Percentiles rank a stretch among this genome's conserved stretches.
Evolutionary conservation across 2,888 invertebrate genomes (phyloP).

Genomic region (Caenorhabditis sp.): DNA sequence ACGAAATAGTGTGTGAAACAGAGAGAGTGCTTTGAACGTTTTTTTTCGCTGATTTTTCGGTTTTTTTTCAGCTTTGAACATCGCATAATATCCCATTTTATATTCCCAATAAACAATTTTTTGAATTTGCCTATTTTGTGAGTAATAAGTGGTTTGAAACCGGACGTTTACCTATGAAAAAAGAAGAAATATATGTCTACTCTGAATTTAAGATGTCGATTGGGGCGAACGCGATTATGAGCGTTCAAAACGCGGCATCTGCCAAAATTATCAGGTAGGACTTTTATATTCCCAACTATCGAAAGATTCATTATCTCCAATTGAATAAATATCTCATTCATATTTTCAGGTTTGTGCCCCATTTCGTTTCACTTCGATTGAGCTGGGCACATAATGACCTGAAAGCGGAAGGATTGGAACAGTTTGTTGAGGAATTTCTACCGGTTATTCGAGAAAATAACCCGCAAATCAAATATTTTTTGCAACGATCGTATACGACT

Average conservation of each 20-base stretch:
- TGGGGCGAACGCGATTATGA: slow-evolving; percentile 58
- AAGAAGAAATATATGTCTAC: neutral
- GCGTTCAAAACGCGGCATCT: slow-evolving; percentile 53
- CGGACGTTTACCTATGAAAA: neutral
- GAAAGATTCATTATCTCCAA: neutral
- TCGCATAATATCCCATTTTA: no score
- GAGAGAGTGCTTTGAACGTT: no score
- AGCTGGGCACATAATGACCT: slow-evolving; percentile 65
- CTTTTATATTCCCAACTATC: neutral
- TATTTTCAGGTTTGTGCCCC: slow-evolving; percentile 54
- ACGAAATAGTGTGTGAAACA: no score
- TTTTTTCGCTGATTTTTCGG: no score
- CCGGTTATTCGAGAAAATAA: slow-evolving; percentile 65
- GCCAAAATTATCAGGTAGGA: slow-evolving; percentile 45
- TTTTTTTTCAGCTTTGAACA: no score
- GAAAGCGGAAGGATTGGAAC: slow-evolving; percentile 66
- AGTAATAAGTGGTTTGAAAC: neutral
- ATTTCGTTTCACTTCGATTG: slow-evolving; percentile 62
- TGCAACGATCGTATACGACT: slow-evolving; percentile 58
- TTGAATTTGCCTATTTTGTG: neutral
- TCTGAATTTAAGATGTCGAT: slow-evolving; percentile 49
- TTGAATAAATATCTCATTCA: no score
- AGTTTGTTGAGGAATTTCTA: slow-evolving; percentile 66
- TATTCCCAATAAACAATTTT: slow-evolving; percentile 3
- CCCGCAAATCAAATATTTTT: slow-evolving; percentile 58